Evolutionary conservation across 2,888 invertebrate species (phyloP).

Genomic region (Zele albiditarsus): DNA sequence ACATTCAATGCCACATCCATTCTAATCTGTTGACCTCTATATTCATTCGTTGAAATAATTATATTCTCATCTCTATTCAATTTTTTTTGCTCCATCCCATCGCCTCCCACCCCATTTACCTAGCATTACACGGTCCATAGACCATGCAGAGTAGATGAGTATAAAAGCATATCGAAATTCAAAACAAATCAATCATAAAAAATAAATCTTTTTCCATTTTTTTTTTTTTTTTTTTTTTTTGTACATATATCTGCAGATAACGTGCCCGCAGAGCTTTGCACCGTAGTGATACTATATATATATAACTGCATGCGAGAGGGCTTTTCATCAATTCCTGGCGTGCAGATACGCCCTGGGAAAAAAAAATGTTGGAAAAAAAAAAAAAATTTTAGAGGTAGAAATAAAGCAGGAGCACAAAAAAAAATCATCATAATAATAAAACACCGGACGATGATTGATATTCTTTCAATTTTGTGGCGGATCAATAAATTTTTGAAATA

Average conservation of each 20-base stretch:
- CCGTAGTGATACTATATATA: not conserved
- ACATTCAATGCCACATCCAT: not conserved
- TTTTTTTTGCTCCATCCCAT: not conserved
- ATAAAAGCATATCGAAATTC: not conserved
- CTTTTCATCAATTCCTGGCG: constrained; percentile 29
- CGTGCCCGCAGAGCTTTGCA: not conserved
- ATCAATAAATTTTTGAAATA: constrained; percentile 20
- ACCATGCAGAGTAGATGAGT: not conserved
- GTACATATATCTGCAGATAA: not conserved
- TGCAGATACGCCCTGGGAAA: constrained; percentile 20
- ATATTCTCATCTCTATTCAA: not conserved
- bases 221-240: not conserved
- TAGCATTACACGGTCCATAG: not conserved
- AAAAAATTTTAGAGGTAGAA: not conserved
- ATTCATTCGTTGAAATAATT: not conserved
- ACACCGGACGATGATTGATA: constrained; percentile 18
- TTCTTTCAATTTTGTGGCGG: not conserved
- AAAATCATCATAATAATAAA: constrained; percentile 4
- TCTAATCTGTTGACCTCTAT: not conserved
- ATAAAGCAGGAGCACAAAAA: not conserved
- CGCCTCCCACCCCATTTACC: not conserved
- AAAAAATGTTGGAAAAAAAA: not conserved
- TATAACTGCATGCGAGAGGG: constrained; percentile 5
- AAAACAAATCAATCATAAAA: constrained; percentile 7
- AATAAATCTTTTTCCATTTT: not conserved